Conservation (phyloP, 2,888 invertebrate species). For the Nesidiocoris tenuis region DNA sequence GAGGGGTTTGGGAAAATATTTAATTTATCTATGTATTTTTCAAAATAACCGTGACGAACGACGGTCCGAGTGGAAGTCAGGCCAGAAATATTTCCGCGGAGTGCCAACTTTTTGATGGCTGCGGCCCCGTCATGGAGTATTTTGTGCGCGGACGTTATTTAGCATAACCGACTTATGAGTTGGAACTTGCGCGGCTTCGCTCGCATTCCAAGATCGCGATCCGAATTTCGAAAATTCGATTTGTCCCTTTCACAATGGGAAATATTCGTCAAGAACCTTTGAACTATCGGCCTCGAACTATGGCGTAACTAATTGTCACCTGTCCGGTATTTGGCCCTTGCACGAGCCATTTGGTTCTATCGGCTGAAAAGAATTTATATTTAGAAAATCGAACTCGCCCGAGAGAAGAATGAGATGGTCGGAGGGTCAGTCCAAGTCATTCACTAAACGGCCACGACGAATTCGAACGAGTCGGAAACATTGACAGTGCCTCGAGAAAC, state of each 20-base stretch:
- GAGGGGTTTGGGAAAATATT: neutral
- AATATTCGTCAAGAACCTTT: no score
- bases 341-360: neutral
- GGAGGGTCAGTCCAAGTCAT: conserved; percentile 5
- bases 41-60: neutral
- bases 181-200: no score
- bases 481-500: neutral
- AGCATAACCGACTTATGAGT: no score
- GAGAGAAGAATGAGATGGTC: conserved; percentile 18
- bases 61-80: neutral
- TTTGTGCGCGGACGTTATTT: no score
- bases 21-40: neutral
- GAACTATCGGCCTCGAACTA: no score
- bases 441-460: conserved; percentile 26
- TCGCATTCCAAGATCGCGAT: no score
- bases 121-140: no score
- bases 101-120: no score
- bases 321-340: conserved; percentile 13
- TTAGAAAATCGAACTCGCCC: conserved; percentile 13
- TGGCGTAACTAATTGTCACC: conserved; percentile 40
- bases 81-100: neutral
- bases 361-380: conserved; percentile 12
- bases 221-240: no score
- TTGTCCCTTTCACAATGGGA: no score
- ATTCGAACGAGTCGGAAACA: neutral